Base-by-base conservation (phyloP, 2,797 vertebrate genomes). In the Philypnodon macrostomus region DNA sequence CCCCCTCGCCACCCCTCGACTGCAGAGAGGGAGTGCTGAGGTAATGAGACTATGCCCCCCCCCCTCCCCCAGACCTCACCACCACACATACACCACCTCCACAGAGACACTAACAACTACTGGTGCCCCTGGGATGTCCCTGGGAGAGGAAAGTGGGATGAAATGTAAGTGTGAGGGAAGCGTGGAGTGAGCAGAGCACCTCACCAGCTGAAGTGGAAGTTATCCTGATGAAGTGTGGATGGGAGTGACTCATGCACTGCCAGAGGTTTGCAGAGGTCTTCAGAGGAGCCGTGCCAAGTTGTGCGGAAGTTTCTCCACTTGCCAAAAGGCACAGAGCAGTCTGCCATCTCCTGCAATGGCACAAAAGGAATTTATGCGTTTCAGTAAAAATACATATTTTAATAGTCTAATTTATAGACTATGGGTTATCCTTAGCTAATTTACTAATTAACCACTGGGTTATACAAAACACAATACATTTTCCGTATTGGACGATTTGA, bases 181-280 rank as follows among this genome's bases (percentile, higher is more conserved):
- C 26, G 57, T 58, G 41, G 53, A 54, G 62, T 50, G 59, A 75
- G 42, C 67, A 83, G 74, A 77, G 84, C 65, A 85, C 81, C 83
- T 87, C 79, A 88, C 80, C 81, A 85, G 85, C 82, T 88, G 80
- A 86, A 85, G 83, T 86, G 84, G 79, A 85, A 86, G 79, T 83
- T 83, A 84, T 85, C 65, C 73, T 78, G 64, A 76, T 85, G 70
- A 85, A 83, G 75, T 66, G 54, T 67, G 63, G 55, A 55, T 48
- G n/a, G n/a, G n/a, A 66, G 64, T 85, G 84, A 85, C 58, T 85
- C 81, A 81, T 53, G 53, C 40, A 42, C 63, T 71, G 84, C 80
- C 77, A 74, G 72, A 18, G 79, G 74, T 74, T 77, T 80, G 70
- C 51, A 77, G 67, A 66, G 73, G 67, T 75, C 79, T 81, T 67